Evolutionary conservation across 2,113 vertebrate species (phyloP).

Genomic region (Mormyrus iriodes): DNA sequence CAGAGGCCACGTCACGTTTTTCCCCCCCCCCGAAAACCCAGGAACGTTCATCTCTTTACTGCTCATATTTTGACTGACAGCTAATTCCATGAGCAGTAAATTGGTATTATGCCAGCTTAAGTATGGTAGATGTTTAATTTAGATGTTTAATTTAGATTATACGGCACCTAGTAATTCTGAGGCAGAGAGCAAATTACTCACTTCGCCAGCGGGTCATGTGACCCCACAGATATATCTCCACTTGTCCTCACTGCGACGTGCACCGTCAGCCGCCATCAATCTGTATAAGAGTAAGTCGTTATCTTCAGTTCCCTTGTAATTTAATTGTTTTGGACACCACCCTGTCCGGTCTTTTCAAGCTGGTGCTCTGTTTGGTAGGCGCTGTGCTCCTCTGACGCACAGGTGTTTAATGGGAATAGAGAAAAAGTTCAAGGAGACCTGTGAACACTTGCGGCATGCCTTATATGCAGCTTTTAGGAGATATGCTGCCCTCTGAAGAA

Average conservation of each 20-base stretch:
- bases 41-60: not conserved
- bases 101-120: slow-evolving; percentile 8
- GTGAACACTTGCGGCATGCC: not conserved
- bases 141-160: slow-evolving; percentile 8
- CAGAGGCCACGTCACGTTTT: not conserved
- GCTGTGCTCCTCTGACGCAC: not conserved
- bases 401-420: not conserved
- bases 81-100: not conserved
- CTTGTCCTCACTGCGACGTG: not conserved
- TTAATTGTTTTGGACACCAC: not conserved
- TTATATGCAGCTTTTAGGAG: not conserved
- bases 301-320: not conserved
- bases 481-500: not conserved
- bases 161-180: not conserved
- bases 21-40: not conserved
- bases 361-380: not conserved
- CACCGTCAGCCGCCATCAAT: not conserved
- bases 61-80: slow-evolving; percentile 3
- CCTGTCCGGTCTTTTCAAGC: not conserved
- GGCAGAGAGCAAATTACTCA: slow-evolving; percentile 1
- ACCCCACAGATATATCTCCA: not conserved
- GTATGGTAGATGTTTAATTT: slow-evolving; percentile 11
- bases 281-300: not conserved
- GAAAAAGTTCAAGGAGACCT: not conserved
- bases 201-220: not conserved